phyloP scores from a whole-genome alignment of 1,140 invertebrate species.

The Drosophila nikananu region DNA sequence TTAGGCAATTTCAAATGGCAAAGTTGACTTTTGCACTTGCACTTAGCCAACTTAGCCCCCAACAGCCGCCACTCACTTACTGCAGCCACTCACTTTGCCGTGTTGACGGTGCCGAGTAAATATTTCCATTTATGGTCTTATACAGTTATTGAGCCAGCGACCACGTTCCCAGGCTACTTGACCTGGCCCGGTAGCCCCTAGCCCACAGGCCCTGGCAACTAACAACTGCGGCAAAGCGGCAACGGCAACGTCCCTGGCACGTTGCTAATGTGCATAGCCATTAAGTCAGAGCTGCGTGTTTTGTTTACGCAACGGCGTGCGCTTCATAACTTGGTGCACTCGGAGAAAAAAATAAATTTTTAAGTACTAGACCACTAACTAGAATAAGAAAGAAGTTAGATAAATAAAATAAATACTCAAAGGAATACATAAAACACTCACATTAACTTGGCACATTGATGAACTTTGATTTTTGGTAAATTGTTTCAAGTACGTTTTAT shows the following conservation, averaged over 20 bases:
- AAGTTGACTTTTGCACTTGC: conserved; percentile 54
- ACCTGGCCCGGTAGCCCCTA: conserved; percentile 33
- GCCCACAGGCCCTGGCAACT: conserved; percentile 4
- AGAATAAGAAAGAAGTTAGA: neutral
- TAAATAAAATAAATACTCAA: neutral
- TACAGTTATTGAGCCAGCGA: conserved; percentile 75
- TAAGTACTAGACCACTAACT: too few species aligned
- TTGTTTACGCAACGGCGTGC: conserved; percentile 78
- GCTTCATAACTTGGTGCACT: conserved; percentile 28
- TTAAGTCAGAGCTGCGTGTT: conserved; percentile 79
- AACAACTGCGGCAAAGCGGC: conserved; percentile 23
- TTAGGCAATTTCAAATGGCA: conserved; percentile 48
- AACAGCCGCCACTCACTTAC: conserved; percentile 8
- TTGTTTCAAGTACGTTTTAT: neutral
- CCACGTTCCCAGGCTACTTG: conserved; percentile 60
- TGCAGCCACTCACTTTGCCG: conserved; percentile 36
- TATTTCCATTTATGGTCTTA: conserved; percentile 77
- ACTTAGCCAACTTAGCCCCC: conserved; percentile 24
- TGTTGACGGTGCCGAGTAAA: conserved; percentile 68
- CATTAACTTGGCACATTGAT: rapidly evolving
- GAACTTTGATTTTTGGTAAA: neutral
- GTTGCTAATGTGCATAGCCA: conserved; percentile 81
- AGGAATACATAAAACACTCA: too few species aligned
- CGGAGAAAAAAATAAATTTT: neutral
- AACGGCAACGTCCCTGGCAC: conserved; percentile 58